Evolutionary conservation across 2,113 vertebrate genomes (phyloP), one percentile per base, ranked within the genome.

Genomic region (Phoenicopterus ruber): DNA sequence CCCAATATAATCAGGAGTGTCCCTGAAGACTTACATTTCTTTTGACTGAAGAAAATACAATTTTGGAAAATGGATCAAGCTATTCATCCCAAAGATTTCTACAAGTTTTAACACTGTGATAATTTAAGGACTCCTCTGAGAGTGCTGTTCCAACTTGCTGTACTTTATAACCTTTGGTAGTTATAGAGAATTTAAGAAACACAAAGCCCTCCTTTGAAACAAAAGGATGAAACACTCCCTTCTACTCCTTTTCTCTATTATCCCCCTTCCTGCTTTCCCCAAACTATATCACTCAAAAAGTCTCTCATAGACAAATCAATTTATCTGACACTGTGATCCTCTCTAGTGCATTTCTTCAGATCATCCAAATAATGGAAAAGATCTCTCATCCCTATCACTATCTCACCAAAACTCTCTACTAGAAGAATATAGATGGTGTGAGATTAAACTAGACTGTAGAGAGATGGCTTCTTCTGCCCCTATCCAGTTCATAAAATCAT

Each of bases 341-440:
- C 73, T 86, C 72, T 17, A 83, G 77, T 65, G 19, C 77, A 79
- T 86, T 89, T 90, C 57, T 86, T 95, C 49, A 94, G 67, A 86
- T 90, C 90, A 82, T 81, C 72, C 82, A 93, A 93, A 92, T 86
- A 93, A 88, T 70, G 73, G 52, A 86, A 92, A 86, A 96, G 26
- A 52, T 69, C 81, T 72, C 83, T 84, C 57, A 88, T 81, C 69
- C 80, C 52, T 84, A 52, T 46, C 25, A 52, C 34, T 73, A 22
- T 76, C 44, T 78, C 92, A 88, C 67, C 74, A 61, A 62, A 90
- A 85, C 22, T 65, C 52, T 42, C 31, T 55, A 31, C 72, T 57
- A 57, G 59, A 70, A 81, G 74, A 81, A 74, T 90, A 94, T 25
- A 91, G 57, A 95, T 78, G 25, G 76, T 57, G 20, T 88, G 57